Conservation (phyloP, 2,113 vertebrate genomes). For the Tetrax tetrax region DNA sequence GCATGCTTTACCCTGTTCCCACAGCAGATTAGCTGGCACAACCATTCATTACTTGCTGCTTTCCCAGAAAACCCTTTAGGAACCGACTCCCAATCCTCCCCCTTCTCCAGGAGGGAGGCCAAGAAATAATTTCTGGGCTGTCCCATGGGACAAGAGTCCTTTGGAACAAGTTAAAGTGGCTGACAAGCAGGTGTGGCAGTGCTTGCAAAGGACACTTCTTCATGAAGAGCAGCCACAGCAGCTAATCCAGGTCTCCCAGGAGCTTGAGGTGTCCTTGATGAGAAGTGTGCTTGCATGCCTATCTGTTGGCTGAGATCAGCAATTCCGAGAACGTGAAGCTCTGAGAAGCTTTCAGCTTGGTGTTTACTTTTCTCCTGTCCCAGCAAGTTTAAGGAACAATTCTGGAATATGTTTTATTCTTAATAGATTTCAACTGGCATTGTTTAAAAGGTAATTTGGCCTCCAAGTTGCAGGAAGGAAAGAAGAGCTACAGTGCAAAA, state of each 20-base stretch:
- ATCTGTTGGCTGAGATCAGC: neutral
- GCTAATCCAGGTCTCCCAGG: neutral
- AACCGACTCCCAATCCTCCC: neutral
- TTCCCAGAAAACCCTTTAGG: conserved; percentile 53
- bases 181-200: neutral
- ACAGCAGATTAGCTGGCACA: conserved; percentile 46
- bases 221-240: neutral
- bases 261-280: neutral
- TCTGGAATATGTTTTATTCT: neutral
- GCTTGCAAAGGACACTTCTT: neutral
- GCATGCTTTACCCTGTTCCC: conserved; percentile 14
- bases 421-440: neutral
- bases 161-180: neutral
- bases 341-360: neutral
- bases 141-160: neutral
- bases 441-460: neutral
- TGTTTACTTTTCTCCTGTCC: neutral
- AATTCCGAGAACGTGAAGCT: neutral
- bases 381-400: neutral
- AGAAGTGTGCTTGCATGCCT: neutral
- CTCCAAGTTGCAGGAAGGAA: neutral
- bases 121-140: conserved; percentile 25
- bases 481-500: neutral
- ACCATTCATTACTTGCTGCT: conserved; percentile 18
- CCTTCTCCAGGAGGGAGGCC: conserved; percentile 29